A percentile compares a stretch with the other conserved stretches of the same genome.
Conservation (phyloP, 2,113 vertebrate genomes). For the Rhinolophus sinicus region DNA sequence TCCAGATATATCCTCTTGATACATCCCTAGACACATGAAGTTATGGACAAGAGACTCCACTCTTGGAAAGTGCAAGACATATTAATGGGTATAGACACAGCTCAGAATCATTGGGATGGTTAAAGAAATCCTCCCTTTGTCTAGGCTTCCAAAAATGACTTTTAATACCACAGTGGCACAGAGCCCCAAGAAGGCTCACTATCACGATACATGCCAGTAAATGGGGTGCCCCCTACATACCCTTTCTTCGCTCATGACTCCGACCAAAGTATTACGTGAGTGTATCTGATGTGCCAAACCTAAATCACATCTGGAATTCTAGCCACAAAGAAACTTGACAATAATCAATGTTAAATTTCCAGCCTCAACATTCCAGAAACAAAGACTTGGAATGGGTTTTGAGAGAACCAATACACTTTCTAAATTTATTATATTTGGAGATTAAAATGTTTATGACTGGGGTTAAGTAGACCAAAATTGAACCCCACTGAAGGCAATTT, state of each 20-base stretch:
- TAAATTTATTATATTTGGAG: neutral
- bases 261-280: neutral
- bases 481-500: neutral
- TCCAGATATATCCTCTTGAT: neutral
- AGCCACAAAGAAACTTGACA: neutral
- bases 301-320: neutral
- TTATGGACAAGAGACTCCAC: neutral
- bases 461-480: neutral
- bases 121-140: neutral
- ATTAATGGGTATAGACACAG: neutral
- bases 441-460: neutral
- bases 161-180: neutral
- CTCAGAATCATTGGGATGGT: neutral
- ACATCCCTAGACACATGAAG: neutral
- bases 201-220: neutral
- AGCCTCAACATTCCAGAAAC: neutral
- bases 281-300: neutral
- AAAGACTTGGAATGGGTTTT: neutral
- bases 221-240: neutral
- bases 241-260: neutral
- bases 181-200: neutral
- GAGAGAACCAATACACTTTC: neutral
- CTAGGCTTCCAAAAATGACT: neutral
- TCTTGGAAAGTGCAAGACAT: neutral
- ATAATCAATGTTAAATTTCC: neutral